phyloP scores from a whole-genome alignment of 1,140 invertebrate species.

The Bombyx mandarina region DNA sequence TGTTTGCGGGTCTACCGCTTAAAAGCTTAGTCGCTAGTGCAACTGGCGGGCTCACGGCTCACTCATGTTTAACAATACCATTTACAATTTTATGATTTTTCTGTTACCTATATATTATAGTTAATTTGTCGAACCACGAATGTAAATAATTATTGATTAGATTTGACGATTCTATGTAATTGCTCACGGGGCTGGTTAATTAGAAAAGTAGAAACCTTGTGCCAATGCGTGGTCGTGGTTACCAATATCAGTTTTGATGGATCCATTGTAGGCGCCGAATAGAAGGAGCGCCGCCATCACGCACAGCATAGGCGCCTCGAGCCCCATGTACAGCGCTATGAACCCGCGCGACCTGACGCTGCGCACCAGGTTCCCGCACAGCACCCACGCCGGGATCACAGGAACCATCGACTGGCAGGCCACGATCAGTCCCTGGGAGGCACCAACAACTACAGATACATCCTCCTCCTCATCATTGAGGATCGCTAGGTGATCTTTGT shows the following conservation, averaged over 20 bases:
- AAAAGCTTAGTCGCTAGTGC: too few relatives aligned
- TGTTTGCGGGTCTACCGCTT: too few relatives aligned
- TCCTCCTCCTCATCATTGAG: too few relatives aligned
- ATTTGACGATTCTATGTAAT: background rate
- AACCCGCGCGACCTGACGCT: slow-evolving; percentile 7
- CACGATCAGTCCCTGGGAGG: slow-evolving; percentile 16
- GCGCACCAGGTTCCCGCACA: slow-evolving; percentile 13
- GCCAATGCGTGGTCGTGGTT: too few relatives aligned
- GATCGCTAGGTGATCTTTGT: too few relatives aligned
- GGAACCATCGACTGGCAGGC: slow-evolving; percentile 14
- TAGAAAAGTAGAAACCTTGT: background rate
- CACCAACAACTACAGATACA: background rate
- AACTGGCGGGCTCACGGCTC: too few relatives aligned
- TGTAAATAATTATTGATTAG: background rate
- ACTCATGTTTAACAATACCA: too few relatives aligned
- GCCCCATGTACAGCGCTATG: slow-evolving; percentile 17
- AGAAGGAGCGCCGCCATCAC: slow-evolving; percentile 16
- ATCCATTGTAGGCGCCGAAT: slow-evolving; percentile 16
- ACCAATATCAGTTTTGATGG: too few relatives aligned
- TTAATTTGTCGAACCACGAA: too few relatives aligned
- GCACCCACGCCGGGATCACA: slow-evolving; percentile 16
- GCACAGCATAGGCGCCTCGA: slow-evolving; percentile 21
- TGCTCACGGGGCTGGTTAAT: background rate
- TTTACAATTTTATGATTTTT: too few relatives aligned
- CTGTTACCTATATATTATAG: too few relatives aligned